Evolutionary conservation across 2,113 vertebrate genomes (phyloP).

Genomic region (Pollachius pollachius): DNA sequence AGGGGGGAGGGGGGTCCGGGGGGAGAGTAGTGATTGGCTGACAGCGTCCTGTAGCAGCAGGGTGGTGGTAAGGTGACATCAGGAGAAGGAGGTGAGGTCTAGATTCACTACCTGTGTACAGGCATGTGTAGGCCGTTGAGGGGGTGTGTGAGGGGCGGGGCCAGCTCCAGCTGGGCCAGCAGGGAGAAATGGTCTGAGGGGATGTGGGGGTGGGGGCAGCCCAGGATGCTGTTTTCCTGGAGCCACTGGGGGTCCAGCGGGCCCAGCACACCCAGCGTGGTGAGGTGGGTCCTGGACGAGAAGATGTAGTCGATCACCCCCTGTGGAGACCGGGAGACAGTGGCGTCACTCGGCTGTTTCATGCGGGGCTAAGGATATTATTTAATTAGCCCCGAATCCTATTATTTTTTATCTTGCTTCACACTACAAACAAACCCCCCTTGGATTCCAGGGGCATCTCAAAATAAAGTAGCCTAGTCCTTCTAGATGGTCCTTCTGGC

Average conservation of each 20-base stretch:
- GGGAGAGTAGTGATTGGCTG: no score
- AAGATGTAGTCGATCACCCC: constrained; percentile 99
- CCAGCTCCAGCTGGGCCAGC: constrained; percentile 97
- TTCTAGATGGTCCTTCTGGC: no score
- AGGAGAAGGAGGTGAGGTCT: constrained; percentile 59
- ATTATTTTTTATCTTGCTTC: no score
- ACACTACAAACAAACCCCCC: no score
- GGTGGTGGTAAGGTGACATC: no score
- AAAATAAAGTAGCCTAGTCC: no score
- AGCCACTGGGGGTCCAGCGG: constrained; percentile 98
- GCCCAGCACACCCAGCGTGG: constrained; percentile 90
- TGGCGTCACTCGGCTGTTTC: constrained; percentile 2
- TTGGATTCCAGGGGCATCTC: no score
- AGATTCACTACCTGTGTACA: constrained; percentile 87
- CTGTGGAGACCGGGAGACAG: constrained; percentile 56
- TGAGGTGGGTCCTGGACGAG: constrained; percentile 98
- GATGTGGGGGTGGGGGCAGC: constrained; percentile 98
- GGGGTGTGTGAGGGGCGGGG: constrained; percentile 77
- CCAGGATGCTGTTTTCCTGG: constrained; percentile 95
- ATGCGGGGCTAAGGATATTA: neutral
- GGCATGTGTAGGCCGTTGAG: constrained; percentile 94
- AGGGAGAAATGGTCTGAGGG: constrained; percentile 99
- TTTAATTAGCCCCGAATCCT: no score
- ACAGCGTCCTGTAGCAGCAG: no score
- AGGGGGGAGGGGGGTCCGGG: no score